Conservation (phyloP, 2,797 vertebrate species). For the Pygocentrus nattereri region DNA sequence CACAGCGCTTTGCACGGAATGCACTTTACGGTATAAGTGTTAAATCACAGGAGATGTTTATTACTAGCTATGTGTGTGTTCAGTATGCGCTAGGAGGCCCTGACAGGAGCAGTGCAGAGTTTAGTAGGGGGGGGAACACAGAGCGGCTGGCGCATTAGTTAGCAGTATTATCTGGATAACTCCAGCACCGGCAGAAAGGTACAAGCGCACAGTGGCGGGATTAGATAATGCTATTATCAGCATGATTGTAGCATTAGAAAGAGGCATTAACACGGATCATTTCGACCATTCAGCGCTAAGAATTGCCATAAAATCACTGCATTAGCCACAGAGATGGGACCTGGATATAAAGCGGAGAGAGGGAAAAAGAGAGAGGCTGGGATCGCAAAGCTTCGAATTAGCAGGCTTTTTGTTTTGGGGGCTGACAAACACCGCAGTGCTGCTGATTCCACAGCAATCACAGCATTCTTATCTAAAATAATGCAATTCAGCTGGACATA, state of each 20-base stretch:
- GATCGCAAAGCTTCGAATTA: slow-evolving; percentile 75
- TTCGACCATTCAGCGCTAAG: slow-evolving; percentile 72
- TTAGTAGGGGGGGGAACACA: slow-evolving; percentile 58
- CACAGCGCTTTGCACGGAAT: not conserved
- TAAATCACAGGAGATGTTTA: slow-evolving; percentile 1
- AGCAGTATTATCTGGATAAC: slow-evolving; percentile 80
- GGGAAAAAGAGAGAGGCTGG: slow-evolving; percentile 38
- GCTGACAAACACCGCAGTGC: slow-evolving; percentile 67
- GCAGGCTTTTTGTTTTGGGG: slow-evolving; percentile 63
- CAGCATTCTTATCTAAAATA: slow-evolving; percentile 47
- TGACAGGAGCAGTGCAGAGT: slow-evolving; percentile 65
- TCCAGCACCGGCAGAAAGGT: slow-evolving; percentile 72
- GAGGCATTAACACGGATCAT: slow-evolving; percentile 83
- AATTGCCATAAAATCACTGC: slow-evolving; percentile 79
- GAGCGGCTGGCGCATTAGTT: slow-evolving; percentile 78
- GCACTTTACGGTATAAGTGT: not conserved
- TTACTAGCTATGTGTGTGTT: slow-evolving; percentile 34
- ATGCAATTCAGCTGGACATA: slow-evolving; percentile 31
- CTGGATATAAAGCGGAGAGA: slow-evolving; percentile 69
- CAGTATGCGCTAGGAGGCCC: slow-evolving; percentile 62
- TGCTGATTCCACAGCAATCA: slow-evolving; percentile 43
- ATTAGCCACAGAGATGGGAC: slow-evolving; percentile 78
- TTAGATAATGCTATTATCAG: slow-evolving; percentile 83
- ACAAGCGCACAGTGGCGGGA: slow-evolving; percentile 74
- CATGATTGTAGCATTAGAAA: slow-evolving; percentile 79